Evolutionary conservation across 2,797 vertebrate genomes (phyloP), one percentile per base, ranked within the genome.

Genomic region (Sebastiscus albofasciatus): DNA sequence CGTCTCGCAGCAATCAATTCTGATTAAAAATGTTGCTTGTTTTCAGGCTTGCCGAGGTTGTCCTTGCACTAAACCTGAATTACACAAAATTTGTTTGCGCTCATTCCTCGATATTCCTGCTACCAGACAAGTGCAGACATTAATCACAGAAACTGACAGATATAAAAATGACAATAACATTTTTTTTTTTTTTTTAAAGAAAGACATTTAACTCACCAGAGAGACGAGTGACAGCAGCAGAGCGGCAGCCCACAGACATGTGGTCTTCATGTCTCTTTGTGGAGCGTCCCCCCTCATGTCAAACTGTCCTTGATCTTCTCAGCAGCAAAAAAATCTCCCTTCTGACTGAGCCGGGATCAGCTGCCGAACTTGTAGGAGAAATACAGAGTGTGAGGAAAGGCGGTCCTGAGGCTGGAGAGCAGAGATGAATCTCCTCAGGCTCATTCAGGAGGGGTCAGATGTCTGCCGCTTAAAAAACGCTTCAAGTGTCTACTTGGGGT

Each of bases 171-270:
- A 54, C 60, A n/a, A 42, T 42, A 42, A 42, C 2, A 42, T 42
- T 42, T 14, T 42, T 42, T 16, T 36, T 24, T 24, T 36, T 42
- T 42, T 42, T 42, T 42, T 16, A 42, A 42, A 42, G 13, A 84
- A 66, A 61, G 75, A 76, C 58, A 75, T 83, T 80, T 20, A 90
- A 97, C 97, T 98, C 95, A 98, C 97, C 97, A 97, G 95, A 92
- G 96, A 97, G 87, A 97, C 86, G 67, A 96, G 89, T 80, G 97
- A 94, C 90, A 97, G 96, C 93, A 97, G 94, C 90, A 96, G 94
- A 82, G 97, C 94, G 78, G 96, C 94, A 82, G 95, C 94, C 94
- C 96, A 95, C 94, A 96, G 96, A 89, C 96, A 96, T 80, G 96
- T 94, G 94, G 95, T 92, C 96, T 94, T 97, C 97, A 97, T 97